A percentile compares a stretch with the other conserved stretches of the same genome.
Conservation (phyloP, 1,140 invertebrate genomes). For the Lineus longissimus region DNA sequence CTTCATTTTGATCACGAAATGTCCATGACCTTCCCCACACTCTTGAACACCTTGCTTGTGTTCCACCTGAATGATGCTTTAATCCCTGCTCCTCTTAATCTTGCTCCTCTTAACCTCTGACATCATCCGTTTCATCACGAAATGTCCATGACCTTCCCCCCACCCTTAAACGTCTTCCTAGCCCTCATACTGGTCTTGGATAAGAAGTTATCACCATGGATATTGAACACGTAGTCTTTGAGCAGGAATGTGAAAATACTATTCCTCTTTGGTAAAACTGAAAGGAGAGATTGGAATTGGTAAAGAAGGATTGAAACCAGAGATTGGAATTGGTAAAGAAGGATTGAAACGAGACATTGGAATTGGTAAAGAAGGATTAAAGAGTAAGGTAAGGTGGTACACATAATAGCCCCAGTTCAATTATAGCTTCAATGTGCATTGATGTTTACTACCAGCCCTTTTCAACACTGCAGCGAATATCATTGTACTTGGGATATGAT, state of each 20-base stretch:
- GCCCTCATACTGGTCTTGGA: conserved; percentile 66
- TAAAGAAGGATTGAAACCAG: conserved; percentile 25
- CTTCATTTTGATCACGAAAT: no score
- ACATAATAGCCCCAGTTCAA: not conserved
- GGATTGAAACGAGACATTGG: conserved; percentile 26
- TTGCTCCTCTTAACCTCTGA: no score
- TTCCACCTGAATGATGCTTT: no score
- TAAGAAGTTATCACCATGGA: conserved; percentile 68
- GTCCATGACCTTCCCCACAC: no score
- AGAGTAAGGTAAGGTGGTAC: conserved; percentile 11
- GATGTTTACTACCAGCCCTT: no score
- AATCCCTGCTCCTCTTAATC: no score
- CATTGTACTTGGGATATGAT: no score
- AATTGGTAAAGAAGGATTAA: conserved; percentile 19
- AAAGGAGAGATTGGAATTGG: conserved; percentile 41
- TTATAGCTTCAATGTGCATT: no score
- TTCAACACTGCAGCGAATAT: no score
- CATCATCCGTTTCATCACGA: no score
- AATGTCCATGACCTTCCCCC: no score
- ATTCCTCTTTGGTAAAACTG: conserved; percentile 68
- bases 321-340: conserved; percentile 20
- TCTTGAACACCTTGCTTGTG: no score
- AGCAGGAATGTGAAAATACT: conserved; percentile 64
- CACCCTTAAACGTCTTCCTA: conserved; percentile 67
- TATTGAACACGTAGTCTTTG: conserved; percentile 60